Conservation (phyloP, 2,797 vertebrate species). For the Salarias fasciatus region DNA sequence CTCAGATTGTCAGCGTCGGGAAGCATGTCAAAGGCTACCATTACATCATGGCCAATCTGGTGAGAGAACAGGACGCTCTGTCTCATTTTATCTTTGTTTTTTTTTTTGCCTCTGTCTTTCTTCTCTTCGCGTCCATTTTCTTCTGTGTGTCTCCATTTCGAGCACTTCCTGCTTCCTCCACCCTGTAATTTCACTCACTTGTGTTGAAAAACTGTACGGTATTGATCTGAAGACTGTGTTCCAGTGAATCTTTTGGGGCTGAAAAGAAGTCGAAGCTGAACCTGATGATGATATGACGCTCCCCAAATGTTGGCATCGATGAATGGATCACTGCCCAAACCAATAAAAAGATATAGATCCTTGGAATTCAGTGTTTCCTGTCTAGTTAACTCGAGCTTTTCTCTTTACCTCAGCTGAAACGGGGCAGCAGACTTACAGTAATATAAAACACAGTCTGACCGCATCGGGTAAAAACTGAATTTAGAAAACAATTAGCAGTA, state of each 20-base stretch:
- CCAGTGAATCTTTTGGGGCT: no score
- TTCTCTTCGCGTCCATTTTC: neutral
- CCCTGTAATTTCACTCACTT: no score
- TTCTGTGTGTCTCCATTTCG: neutral
- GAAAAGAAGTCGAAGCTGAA: no score
- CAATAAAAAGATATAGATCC: no score
- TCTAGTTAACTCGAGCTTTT: neutral
- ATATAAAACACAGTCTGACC: neutral
- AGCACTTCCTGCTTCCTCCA: no score
- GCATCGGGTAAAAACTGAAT: neutral
- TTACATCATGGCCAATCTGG: constrained; percentile 97
- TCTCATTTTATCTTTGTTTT: neutral
- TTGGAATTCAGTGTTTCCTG: neutral
- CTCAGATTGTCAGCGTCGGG: constrained; percentile 94
- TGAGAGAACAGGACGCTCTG: constrained; percentile 75
- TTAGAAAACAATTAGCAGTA: no score
- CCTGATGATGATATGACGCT: no score
- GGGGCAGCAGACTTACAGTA: neutral
- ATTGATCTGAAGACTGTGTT: no score
- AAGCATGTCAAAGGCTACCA: constrained; percentile 98
- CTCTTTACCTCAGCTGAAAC: no score
- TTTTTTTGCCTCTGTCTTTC: neutral
- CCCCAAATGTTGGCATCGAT: no score
- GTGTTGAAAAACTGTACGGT: no score
- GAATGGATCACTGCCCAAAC: no score